Conservation (phyloP, 2,888 invertebrate genomes). For the Hyposoter dolosus region DNA sequence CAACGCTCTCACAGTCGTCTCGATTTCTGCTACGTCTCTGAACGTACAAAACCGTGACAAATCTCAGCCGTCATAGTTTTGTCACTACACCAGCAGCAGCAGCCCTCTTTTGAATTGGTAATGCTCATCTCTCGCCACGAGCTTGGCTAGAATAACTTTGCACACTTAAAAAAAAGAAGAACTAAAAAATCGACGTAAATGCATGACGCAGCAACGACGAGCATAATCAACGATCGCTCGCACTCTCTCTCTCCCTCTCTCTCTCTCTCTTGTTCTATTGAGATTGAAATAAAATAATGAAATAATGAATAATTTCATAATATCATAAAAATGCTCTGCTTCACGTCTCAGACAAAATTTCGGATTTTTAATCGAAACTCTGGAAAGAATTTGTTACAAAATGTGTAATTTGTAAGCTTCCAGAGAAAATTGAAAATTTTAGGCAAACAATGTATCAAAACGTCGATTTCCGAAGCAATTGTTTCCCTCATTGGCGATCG, state of each 20-base stretch:
- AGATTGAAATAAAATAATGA: background rate
- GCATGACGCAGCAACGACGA: slow-evolving; percentile 48
- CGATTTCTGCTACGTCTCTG: slow-evolving; percentile 38
- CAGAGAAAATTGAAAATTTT: background rate
- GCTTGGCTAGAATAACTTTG: slow-evolving; percentile 64
- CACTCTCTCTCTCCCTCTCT: background rate
- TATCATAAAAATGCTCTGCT: too few relatives aligned
- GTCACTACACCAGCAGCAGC: slow-evolving; percentile 21
- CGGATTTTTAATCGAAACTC: too few relatives aligned
- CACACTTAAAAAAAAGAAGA: slow-evolving; percentile 37
- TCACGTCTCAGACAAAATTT: too few relatives aligned
- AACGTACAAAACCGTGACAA: slow-evolving; percentile 53
- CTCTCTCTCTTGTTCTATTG: background rate
- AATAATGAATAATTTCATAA: background rate
- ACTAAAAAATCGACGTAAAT: slow-evolving; percentile 26
- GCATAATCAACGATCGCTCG: slow-evolving; percentile 33
- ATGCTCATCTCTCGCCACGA: slow-evolving; percentile 53
- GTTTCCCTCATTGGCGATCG: background rate
- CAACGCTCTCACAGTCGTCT: slow-evolving; percentile 22
- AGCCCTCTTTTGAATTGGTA: slow-evolving; percentile 71
- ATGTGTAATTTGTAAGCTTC: background rate
- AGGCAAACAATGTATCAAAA: background rate
- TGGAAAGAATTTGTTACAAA: background rate
- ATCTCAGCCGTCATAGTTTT: slow-evolving; percentile 33
- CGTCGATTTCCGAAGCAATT: background rate